These are phyloP conservation scores for Archivesica marissinica DNA, from an alignment of 1,140 invertebrate species.

Conservation along the genomic window DNA sequence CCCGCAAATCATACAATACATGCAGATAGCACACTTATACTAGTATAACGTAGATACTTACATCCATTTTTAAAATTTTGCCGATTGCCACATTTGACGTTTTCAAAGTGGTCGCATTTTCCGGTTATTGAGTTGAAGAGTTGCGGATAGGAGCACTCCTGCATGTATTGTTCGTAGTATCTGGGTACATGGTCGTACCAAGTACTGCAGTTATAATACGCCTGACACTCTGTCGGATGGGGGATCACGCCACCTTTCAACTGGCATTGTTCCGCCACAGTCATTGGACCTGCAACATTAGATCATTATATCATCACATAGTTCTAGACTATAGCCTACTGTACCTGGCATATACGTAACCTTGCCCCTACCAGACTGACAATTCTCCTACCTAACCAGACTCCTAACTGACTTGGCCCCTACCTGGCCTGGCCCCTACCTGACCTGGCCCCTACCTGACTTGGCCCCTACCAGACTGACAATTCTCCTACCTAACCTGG, in stretches of 20 bases:
- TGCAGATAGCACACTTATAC: too few relatives aligned
- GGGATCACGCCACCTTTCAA: slow-evolving; percentile 49
- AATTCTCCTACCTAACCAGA: too few relatives aligned
- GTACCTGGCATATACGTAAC: too few relatives aligned
- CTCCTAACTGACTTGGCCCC: too few relatives aligned
- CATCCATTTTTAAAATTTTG: slow-evolving; percentile 62
- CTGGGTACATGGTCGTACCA: slow-evolving; percentile 40
- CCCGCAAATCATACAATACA: too few relatives aligned
- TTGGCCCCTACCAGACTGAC: too few relatives aligned
- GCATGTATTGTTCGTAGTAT: slow-evolving; percentile 66
- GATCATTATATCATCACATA: too few relatives aligned
- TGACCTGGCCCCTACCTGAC: too few relatives aligned
- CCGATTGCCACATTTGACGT: slow-evolving; percentile 69
- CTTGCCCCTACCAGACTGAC: too few relatives aligned
- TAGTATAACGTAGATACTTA: slow-evolving; percentile 57
- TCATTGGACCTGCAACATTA: slow-evolving; percentile 47
- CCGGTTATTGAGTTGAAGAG: slow-evolving; percentile 62
- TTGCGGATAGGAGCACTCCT: slow-evolving; percentile 71
- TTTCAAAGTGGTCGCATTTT: slow-evolving; percentile 60
- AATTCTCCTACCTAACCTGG: too few relatives aligned
- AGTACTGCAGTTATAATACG: slow-evolving; percentile 69
- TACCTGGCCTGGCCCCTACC: too few relatives aligned
- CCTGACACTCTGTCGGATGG: slow-evolving; percentile 68
- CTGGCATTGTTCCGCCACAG: slow-evolving; percentile 45
- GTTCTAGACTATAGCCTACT: too few relatives aligned